Percentiles rank a stretch among this genome's conserved stretches.
Evolutionary conservation across 2,113 vertebrate species (phyloP).

Genomic region (Podocnemis expansa): DNA sequence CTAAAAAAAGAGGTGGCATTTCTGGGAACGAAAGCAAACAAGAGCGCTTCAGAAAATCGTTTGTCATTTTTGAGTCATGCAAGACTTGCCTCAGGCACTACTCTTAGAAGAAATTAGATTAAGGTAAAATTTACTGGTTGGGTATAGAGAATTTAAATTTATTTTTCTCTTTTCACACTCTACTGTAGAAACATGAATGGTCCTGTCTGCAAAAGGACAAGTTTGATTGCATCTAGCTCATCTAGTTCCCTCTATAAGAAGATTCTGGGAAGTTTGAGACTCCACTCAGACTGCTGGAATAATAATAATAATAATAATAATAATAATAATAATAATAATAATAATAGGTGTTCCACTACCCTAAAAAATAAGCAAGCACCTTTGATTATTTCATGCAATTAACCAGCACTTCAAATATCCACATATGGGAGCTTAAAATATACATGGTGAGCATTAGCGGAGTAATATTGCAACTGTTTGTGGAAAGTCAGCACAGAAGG

Average conservation of each 20-base stretch:
- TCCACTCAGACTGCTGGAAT: not conserved
- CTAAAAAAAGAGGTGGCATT: not conserved
- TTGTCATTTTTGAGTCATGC: not conserved
- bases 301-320: not conserved
- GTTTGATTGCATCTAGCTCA: not conserved
- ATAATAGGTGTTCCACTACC: not conserved
- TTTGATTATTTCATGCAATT: not conserved
- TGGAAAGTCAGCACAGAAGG: not conserved
- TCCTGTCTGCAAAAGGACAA: not conserved
- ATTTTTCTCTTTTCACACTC: not conserved
- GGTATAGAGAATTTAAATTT: not conserved
- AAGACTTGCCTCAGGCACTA: not conserved
- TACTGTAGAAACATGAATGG: not conserved
- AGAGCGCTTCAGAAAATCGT: not conserved
- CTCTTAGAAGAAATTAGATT: not conserved
- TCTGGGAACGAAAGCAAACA: not conserved
- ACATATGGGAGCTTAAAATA: not conserved
- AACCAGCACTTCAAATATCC: not conserved
- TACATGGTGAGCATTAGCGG: not conserved
- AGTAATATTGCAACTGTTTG: not conserved
- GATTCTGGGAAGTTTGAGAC: not conserved
- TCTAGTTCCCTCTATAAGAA: not conserved
- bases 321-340: not conserved
- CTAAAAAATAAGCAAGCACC: not conserved
- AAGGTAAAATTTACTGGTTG: not conserved